phyloP scores from a whole-genome alignment of 2,888 invertebrate species.

The Cremastobaeus sp. region DNA sequence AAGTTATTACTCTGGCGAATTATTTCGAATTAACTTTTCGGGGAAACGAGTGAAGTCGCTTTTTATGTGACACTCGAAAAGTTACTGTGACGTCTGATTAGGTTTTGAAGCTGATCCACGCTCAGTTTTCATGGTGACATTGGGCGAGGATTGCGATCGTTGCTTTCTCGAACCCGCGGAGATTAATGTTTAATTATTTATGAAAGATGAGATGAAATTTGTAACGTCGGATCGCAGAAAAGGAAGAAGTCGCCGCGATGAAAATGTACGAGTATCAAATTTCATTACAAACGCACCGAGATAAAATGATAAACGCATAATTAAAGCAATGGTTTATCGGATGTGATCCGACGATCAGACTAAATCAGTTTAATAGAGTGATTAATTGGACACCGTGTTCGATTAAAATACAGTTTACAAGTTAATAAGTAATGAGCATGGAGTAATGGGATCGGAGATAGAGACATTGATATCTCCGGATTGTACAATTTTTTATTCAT shows the following conservation, averaged over 20 bases:
- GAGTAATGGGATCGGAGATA: conserved; percentile 39
- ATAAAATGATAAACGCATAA: conserved; percentile 11
- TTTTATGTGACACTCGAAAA: too few relatives aligned
- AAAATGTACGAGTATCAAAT: conserved; percentile 29
- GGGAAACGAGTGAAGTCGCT: too few relatives aligned
- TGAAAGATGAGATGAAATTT: conserved; percentile 1
- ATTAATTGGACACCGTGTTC: conserved; percentile 40
- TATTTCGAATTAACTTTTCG: too few relatives aligned
- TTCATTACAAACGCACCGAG: conserved; percentile 5
- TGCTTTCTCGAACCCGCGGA: too few relatives aligned
- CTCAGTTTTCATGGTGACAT: too few relatives aligned
- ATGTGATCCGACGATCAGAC: conserved; percentile 44
- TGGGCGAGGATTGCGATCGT: too few relatives aligned
- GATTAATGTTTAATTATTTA: conserved; percentile 15
- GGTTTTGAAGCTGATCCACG: too few relatives aligned
- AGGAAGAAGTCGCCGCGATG: too few relatives aligned
- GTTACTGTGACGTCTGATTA: too few relatives aligned
- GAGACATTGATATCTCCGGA: conserved; percentile 39
- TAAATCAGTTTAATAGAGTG: conserved; percentile 35
- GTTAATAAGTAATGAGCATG: conserved; percentile 57
- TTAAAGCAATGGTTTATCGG: conserved; percentile 22
- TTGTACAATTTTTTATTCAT: conserved; percentile 38
- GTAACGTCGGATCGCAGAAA: background rate
- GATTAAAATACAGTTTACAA: conserved; percentile 53
- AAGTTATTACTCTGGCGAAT: too few relatives aligned